Base-by-base conservation (phyloP, 2,797 vertebrate genomes). In the Perodicticus potto region DNA sequence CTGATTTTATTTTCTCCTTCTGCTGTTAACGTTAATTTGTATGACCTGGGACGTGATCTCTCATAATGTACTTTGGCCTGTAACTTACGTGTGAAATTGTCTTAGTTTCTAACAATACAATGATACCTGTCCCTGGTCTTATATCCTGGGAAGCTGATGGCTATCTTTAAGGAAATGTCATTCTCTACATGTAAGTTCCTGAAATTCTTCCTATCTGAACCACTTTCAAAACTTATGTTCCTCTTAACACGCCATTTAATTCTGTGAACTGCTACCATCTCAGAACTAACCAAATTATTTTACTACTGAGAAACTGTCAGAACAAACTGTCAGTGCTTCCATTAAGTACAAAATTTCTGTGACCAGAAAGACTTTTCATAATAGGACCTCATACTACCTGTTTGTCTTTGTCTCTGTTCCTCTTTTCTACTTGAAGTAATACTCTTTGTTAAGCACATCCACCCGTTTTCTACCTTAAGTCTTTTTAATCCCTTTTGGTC, bases 1-100 rank as follows among this genome's bases (percentile, higher is more conserved):
- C 82, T 92, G 82, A 88, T 22, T 94, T 94, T 92, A 73, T 94
- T 97, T 94, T 89, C 55, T 88, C 19, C 93, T 49, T 87, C 76
- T 95, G 84, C 72, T 93, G 23, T 94, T 90, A 65, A 88, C 95
- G 77, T 93, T 94, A 84, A 91, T 94, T 95, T 86, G 32, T 89
- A 49, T 95, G 80, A 86, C 88, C 83, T 17, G 7, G 57, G 65
- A 61, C 59, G 83, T 83, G 76, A 78, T 77, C 32, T 86, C n/a
- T 53, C n/a, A 83, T 61, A 65, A 74, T 20, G 27, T 40, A 82
- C 45, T 29, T 89, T 67, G 27, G 20, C 86, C 87, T 92, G 6
- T 61, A 55, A n/a, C 3, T 69, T 89, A 65, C 37, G 9, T 43
- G 29, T 65, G 29, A 37, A 78, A 80, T 80, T 63, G 23, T 88